Evolutionary conservation across 1,140 invertebrate species (phyloP), one percentile per base, ranked within the genome.

Genomic region (Drosophila oshimai): DNA sequence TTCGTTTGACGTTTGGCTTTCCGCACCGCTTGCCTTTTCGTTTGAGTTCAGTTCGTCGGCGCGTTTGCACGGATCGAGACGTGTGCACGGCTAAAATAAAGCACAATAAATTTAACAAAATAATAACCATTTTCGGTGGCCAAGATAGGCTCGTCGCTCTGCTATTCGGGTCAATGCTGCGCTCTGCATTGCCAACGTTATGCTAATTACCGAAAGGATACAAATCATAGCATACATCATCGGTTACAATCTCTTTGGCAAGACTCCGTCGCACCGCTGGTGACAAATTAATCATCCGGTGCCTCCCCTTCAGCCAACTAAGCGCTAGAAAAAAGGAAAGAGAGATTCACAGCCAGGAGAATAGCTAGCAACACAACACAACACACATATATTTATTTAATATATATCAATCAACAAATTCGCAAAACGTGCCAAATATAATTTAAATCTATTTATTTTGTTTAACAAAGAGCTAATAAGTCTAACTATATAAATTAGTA

Each of bases 221-320:
- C 89, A 90, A 81, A 81, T 84, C 80, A 89, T 79, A 84, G 76
- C 70, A 68, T 86, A 78, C 74, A 86, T 90, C 79, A 90, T 90
- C 83, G 88, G 88, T 90, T 90, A 90, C 77, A 89, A 90, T 90
- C 88, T 90, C 53, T 90, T 90, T 74, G 88, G 88, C 88, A 90
- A 90, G 73, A 81, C 75, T 54, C 65, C 64, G 49, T 60, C 65
- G 68, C 51, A 67, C 53, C 53, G 55, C 76, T 74, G 71, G 70
- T 80, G 55, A 74, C 13, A 60, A 33, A 54, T 47, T 70, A 29
- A 34, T 34, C 45, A 42, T 17, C 31, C 28, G 31, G 18, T 36
- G 39, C 37, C 22, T 29, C 39, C 39, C 39, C 22, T 29, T 34
- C 39, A 33, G 41, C 15, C 50, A 29, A 45, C 28, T 47, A 42